Percentiles rank a stretch among this genome's conserved stretches.
phyloP scores from a whole-genome alignment of 2,113 vertebrate genomes.

The Felis chaus region DNA sequence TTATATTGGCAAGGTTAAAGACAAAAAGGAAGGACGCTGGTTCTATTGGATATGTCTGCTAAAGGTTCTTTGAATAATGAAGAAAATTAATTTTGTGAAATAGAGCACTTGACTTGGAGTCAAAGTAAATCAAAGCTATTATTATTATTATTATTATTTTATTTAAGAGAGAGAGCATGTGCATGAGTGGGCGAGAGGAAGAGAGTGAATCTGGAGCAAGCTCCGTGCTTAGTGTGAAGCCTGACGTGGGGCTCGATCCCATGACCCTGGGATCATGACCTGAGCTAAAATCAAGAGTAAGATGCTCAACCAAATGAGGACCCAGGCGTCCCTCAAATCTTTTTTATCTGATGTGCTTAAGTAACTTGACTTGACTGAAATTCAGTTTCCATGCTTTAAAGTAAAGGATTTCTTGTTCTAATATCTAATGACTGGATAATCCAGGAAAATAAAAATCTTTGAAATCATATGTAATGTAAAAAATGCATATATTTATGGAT shows the following conservation, averaged over 20 bases:
- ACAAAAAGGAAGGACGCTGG: not conserved
- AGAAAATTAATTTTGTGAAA: constrained; percentile 9
- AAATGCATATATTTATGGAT: not conserved
- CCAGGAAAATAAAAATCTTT: not conserved
- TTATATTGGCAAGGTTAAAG: constrained; percentile 25
- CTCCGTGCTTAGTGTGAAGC: too few relatives aligned
- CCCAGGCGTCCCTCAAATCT: not conserved
- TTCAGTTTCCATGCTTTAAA: not conserved
- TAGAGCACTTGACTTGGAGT: not conserved
- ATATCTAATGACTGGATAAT: not conserved
- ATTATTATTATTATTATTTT: not conserved
- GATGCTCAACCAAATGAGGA: too few relatives aligned
- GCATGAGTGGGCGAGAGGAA: too few relatives aligned
- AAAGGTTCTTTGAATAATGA: not conserved
- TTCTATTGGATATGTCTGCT: not conserved
- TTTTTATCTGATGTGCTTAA: not conserved
- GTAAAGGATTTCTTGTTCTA: not conserved
- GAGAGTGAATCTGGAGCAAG: too few relatives aligned
- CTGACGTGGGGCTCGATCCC: too few relatives aligned
- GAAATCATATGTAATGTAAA: not conserved
- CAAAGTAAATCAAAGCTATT: not conserved
- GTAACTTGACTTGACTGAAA: not conserved
- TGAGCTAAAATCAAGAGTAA: too few relatives aligned
- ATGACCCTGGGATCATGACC: too few relatives aligned
- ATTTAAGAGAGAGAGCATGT: too few relatives aligned